Base-by-base conservation (phyloP, 1,140 invertebrate species). In the Drosophila tristis region DNA sequence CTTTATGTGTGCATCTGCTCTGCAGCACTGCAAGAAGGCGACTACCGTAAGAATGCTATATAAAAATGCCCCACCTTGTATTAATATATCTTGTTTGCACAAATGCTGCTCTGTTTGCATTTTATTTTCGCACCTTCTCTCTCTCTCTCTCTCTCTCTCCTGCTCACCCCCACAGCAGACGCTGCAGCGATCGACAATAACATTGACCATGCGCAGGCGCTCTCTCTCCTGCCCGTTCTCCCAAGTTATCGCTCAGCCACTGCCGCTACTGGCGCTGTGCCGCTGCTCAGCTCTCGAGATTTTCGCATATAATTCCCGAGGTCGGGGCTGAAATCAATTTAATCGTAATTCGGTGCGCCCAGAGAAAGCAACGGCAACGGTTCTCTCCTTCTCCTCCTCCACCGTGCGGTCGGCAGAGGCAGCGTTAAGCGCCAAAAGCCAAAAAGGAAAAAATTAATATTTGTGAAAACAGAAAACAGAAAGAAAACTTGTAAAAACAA, bases 251-350 rank as follows among this genome's bases (percentile, higher is more conserved):
- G 16, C 25, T 59, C 35, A 39, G 26, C 45, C 13, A 20, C 20
- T 20, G 20, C 20, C 2, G 20, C 20, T 20, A 20, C 20, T 20
- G 20, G 20, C 20, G 20, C 20, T 20, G 1, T 20, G 48, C 44
- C 60, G n/a, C 35, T 53, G 39, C 25, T 55, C 42, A 5, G 13
- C 68, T 65, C 62, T 48, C 64, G 35, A 55, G 65, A 79, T 89
- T 82, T 81, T 89, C 80, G 80, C 84, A 80, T 74, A 84, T 90
- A 90, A 90, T 89, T 89, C 51, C 72, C 80, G 85, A 90, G 84
- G 84, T 89, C 84, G 84, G 13, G 56, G 51, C 64, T 68, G 75
- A 73, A 80, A 84, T 71, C 56, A 50, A 56, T 74, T 89, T 90
- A 89, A 90, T 90, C 73, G 80, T 76, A 81, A 79, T 74, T 90